Percentiles rank a stretch among this genome's conserved stretches.
These are phyloP conservation scores for Thereva nobilitata DNA, from an alignment of 2,888 invertebrate genomes.

Conservation along the genomic window DNA sequence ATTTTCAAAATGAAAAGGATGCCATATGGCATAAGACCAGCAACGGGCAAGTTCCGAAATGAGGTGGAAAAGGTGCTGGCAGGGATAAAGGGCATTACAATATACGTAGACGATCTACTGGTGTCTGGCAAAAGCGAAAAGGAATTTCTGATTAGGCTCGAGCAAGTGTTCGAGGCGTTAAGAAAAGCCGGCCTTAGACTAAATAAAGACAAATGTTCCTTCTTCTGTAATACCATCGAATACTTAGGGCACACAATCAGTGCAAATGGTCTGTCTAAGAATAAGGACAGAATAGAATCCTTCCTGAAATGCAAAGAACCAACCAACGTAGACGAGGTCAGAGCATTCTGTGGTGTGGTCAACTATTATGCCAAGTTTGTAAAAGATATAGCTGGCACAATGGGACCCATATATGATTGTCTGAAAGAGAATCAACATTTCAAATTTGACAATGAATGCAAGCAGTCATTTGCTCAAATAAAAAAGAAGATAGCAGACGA, in stretches of 20 bases:
- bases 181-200: no score
- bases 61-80: conserved; percentile 47
- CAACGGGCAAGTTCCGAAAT: conserved; percentile 50
- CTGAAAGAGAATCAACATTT: conserved; percentile 42
- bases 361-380: conserved; percentile 53
- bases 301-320: conserved; percentile 29
- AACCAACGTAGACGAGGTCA: conserved; percentile 26
- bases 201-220: conserved; percentile 48
- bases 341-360: conserved; percentile 49
- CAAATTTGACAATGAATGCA: conserved; percentile 47
- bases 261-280: conserved; percentile 46
- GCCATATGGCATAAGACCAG: conserved; percentile 50
- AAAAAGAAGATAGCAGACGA: conserved; percentile 45
- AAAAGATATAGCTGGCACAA: conserved; percentile 44
- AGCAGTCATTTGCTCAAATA: conserved; percentile 46
- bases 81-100: conserved; percentile 45
- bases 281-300: conserved; percentile 41
- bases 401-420: conserved; percentile 47
- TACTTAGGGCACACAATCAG: conserved; percentile 49
- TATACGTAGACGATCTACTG: conserved; percentile 45
- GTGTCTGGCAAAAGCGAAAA: conserved; percentile 43
- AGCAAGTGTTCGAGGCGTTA: conserved; percentile 45
- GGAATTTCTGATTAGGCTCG: conserved; percentile 47
- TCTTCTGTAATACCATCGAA: conserved; percentile 43
- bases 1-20: conserved; percentile 44